Evolutionary conservation across 1,140 invertebrate species (phyloP), one percentile per base, ranked within the genome.

Genomic region (Mya arenaria): DNA sequence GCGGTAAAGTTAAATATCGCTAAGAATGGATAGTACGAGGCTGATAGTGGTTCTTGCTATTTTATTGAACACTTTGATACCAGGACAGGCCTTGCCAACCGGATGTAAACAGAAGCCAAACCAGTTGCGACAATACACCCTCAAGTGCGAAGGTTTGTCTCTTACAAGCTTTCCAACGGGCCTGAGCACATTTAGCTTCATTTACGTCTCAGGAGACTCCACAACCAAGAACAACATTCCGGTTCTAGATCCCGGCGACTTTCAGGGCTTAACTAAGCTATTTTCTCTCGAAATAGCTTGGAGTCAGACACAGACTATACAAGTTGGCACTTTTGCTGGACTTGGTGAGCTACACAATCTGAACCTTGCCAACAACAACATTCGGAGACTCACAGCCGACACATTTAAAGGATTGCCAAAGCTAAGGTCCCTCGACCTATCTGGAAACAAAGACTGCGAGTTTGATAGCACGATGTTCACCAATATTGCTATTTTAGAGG

Each of bases 361-460:
- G n/a, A 63, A 36, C 48, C 30, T 75, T 19, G 39, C 34, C 8
- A 23, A 75, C 6, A 75, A 75, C 39, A 58, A 75, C 32, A 56
- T 75, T 8, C 19, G 34, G 30, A 17, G 13, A 28, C 1, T 75
- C 1, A 32, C 4, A 25, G 37, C 32, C 17, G 52, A 63, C n/a
- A 60, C 41, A 10, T 75, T 75, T 37, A 75, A 63, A 37, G 72
- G 72, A 44, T 39, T 75, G 32, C n/a, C 56, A 19, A 1, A 39
- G 4, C 23, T 75, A 15, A 63, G 36, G 30, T 44, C 72, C 10
- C 34, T 75, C 19, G 72, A 75, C 63, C 30, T 75, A 30, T 75
- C 72, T 17, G 72, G 72, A 37, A 75, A 75, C n/a, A 39, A 60
- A 34, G 32, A 60, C n/a, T 75, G 72, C 23, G 1, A 23, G 17